These are phyloP conservation scores for Archips crataeganus DNA, from an alignment of 2,888 invertebrate genomes.

Conservation along the genomic window DNA sequence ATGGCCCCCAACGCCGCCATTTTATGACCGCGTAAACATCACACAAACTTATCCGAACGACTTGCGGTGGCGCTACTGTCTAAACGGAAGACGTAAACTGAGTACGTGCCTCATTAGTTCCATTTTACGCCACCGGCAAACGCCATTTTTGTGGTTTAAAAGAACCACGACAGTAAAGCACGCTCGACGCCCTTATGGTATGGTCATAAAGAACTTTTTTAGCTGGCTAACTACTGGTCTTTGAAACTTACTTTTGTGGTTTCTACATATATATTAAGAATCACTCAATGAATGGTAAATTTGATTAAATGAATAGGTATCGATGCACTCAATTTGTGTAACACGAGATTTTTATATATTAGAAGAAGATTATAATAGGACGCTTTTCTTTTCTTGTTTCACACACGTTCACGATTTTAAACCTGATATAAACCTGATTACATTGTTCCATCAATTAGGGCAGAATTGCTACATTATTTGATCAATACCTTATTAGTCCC, in stretches of 20 bases:
- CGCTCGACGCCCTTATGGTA: background rate
- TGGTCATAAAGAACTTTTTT: constrained; percentile 2
- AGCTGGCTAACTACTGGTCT: too few relatives aligned
- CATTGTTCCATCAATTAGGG: background rate
- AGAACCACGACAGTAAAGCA: background rate
- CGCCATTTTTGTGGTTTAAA: background rate
- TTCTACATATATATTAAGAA: background rate
- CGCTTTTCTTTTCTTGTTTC: too few relatives aligned
- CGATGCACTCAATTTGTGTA: too few relatives aligned
- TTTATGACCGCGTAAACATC: constrained; percentile 33
- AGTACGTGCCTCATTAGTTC: background rate
- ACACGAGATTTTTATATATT: too few relatives aligned
- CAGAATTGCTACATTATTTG: background rate
- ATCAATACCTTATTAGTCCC: background rate
- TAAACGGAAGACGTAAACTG: background rate
- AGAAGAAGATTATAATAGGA: too few relatives aligned
- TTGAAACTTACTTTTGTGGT: background rate
- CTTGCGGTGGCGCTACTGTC: constrained; percentile 1
- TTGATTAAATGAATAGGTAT: background rate
- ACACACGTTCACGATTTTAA: background rate
- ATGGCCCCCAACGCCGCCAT: constrained; percentile 32
- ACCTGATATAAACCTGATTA: background rate
- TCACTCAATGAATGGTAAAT: background rate
- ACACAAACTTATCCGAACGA: background rate
- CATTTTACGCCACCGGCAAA: background rate